A percentile compares a stretch with the other conserved stretches of the same genome.
Conservation (phyloP, 2,797 vertebrate genomes). For the Urocyon cinereoargenteus region DNA sequence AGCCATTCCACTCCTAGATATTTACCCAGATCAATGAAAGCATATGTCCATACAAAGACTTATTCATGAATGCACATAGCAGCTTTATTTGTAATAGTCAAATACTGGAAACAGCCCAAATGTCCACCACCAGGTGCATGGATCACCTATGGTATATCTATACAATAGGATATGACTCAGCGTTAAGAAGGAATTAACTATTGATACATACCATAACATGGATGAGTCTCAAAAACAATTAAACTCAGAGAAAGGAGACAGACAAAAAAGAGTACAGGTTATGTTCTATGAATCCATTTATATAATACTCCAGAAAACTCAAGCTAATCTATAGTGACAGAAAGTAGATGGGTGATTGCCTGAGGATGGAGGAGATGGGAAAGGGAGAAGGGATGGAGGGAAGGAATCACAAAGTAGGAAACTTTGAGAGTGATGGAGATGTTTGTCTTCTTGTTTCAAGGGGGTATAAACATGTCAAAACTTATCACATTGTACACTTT, state of each 20-base stretch:
- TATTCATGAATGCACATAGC: not conserved
- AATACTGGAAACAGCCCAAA: slow-evolving; percentile 18
- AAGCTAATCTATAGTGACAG: not conserved
- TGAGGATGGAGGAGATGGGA: not conserved
- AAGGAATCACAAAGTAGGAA: not conserved
- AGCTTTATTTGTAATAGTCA: slow-evolving; percentile 30
- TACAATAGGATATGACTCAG: slow-evolving; percentile 2
- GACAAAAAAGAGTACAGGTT: not conserved
- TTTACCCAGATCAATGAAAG: slow-evolving; percentile 47
- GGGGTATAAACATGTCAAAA: slow-evolving; percentile 1
- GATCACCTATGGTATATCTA: not conserved
- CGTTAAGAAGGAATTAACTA: slow-evolving; percentile 14
- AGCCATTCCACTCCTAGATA: not conserved
- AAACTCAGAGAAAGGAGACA: not conserved
- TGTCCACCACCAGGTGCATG: not conserved
- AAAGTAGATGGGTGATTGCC: not conserved
- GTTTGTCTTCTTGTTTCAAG: slow-evolving; percentile 40
- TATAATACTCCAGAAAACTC: not conserved
- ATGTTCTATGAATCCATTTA: not conserved
- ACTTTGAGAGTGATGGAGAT: not conserved
- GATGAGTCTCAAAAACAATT: slow-evolving; percentile 19
- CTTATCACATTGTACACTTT: not conserved
- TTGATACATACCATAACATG: not conserved
- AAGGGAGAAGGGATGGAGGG: not conserved
- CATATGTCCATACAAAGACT: not conserved